These are phyloP conservation scores for Diceros bicornis DNA, from an alignment of 2,797 vertebrate species.

Conservation along the genomic window DNA sequence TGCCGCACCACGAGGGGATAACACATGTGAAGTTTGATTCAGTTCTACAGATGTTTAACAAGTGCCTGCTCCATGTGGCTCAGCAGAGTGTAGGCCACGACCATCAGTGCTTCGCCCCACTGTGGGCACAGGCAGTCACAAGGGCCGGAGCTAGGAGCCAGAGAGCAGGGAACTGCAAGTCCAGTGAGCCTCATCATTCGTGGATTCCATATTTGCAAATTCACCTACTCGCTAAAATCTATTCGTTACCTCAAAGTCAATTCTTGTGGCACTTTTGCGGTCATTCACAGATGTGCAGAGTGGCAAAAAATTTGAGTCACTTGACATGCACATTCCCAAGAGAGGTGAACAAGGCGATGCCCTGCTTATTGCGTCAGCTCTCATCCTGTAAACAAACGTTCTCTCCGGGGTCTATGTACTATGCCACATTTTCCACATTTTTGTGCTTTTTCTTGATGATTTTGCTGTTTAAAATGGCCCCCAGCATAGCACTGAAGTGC, in stretches of 20 bases:
- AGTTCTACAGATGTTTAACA: background rate
- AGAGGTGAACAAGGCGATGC: background rate
- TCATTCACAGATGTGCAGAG: background rate
- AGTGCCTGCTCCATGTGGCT: background rate
- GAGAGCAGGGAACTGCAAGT: background rate
- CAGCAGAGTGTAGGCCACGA: background rate
- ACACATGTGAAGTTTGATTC: background rate
- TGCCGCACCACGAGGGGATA: background rate
- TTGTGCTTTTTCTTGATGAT: background rate
- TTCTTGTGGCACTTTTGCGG: background rate
- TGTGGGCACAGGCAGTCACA: background rate
- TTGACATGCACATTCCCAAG: background rate
- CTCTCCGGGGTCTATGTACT: background rate
- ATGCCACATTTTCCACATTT: background rate
- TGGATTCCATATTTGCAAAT: background rate
- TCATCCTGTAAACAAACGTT: background rate
- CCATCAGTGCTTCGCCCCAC: background rate
- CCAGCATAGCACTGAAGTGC: background rate
- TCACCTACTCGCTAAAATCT: background rate
- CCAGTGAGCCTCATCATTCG: background rate
- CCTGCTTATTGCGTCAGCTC: background rate
- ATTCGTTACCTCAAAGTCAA: background rate
- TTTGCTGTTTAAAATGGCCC: background rate
- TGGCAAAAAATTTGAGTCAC: background rate
- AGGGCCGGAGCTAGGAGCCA: background rate